Conservation (phyloP, 92 coral and sea anemone species). For the Epizoanthus scotinus region DNA sequence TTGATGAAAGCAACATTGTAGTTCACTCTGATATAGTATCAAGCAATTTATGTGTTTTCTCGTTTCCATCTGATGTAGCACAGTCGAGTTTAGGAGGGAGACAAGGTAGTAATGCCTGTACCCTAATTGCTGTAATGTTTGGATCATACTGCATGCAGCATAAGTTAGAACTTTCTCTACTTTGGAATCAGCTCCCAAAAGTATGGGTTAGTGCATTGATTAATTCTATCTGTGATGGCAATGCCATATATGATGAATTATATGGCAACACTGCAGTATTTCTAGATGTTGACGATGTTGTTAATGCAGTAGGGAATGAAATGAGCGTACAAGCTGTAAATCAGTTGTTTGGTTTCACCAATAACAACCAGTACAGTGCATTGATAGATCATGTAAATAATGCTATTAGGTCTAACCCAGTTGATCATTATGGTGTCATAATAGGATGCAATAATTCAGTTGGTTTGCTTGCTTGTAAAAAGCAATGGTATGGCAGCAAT, state of each 20-base stretch:
- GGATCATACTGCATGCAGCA: constrained; percentile 17
- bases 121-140: constrained; percentile 50
- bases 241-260: constrained; percentile 45
- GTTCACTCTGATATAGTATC: too few species aligned
- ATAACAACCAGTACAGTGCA: constrained; percentile 33
- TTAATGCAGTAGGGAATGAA: constrained; percentile 31
- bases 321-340: constrained; percentile 28
- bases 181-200: constrained; percentile 49
- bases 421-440: constrained; percentile 42
- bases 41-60: too few species aligned
- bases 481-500: constrained; percentile 41
- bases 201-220: constrained; percentile 35
- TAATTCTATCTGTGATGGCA: constrained; percentile 54
- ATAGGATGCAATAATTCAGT: constrained; percentile 49
- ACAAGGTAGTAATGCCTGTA: constrained; percentile 59
- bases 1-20: too few species aligned
- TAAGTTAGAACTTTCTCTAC: constrained; percentile 44
- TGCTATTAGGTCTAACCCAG: not conserved
- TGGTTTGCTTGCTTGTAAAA: constrained; percentile 42
- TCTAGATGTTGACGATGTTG: constrained; percentile 58
- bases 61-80: constrained; percentile 6
- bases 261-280: constrained; percentile 45
- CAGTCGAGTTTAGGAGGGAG: constrained; percentile 52
- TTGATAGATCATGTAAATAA: constrained; percentile 34
- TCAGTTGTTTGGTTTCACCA: constrained; percentile 26